Evolutionary conservation across 2,113 vertebrate species (phyloP).

Genomic region (Diphyllodes magnificus): DNA sequence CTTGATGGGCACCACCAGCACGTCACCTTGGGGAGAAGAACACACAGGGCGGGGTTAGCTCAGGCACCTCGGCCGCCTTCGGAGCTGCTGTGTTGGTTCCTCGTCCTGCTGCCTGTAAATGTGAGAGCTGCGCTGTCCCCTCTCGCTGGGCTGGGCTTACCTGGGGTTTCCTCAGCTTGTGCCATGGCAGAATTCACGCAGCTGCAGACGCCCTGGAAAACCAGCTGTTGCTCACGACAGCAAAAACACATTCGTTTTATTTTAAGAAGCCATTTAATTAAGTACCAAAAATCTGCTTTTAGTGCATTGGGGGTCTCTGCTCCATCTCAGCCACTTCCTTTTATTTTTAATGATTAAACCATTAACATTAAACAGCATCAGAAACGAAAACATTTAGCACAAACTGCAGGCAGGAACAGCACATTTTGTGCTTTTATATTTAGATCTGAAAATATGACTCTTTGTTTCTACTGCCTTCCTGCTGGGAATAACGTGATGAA

Average conservation of each 20-base stretch:
- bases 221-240: not conserved
- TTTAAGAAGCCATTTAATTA: not conserved
- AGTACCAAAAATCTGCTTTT: not conserved
- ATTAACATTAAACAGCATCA: not conserved
- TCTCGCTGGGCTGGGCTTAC: not conserved
- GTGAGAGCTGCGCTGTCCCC: fast-evolving
- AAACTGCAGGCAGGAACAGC: not conserved
- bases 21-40: constrained; percentile 74
- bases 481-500: not conserved
- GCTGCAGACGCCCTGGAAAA: not conserved
- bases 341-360: not conserved
- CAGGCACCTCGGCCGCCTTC: fast-evolving
- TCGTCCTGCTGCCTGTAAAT: fast-evolving
- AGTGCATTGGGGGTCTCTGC: not conserved
- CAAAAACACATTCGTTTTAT: not conserved
- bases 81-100: fast-evolving
- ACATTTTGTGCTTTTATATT: not conserved
- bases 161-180: not conserved
- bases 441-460: fast-evolving
- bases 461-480: not conserved
- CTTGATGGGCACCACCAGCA: constrained; percentile 90
- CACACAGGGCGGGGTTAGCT: fast-evolving
- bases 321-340: not conserved
- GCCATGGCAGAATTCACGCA: fast-evolving
- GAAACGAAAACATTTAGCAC: not conserved